Base-by-base conservation (phyloP, 2,888 invertebrate genomes). In the Caenorhabditis japonica region DNA sequence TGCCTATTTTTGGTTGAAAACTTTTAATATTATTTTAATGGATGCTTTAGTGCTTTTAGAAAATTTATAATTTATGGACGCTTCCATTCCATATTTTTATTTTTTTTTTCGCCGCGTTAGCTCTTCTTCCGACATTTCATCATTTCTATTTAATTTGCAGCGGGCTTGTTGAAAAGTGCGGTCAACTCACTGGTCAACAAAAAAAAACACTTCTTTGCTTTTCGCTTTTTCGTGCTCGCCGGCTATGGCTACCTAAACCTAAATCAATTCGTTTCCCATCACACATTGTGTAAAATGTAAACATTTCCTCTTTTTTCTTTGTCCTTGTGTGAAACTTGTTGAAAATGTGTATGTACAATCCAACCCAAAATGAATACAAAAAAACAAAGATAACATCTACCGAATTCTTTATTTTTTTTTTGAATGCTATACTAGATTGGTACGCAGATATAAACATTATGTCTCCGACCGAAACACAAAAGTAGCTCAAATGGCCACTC, bases 251-350 rank as follows among this genome's bases (percentile, higher is more conserved):
- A 30, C 58, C 55, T 55, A 55, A 64, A 64, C 55, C 55, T 55
- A 55, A 64, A 64, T 55, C 46, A 62, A 53, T 47, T 64, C 55
- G 34, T 23, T 36, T 39, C 25, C 43, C 47, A 64, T 56, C 41
- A 55, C 55, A 64, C 64, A 64, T 64, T 64, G 64, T 56, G 64
- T 64, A 49, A 49, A 64, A 64, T 64, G 64, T 49, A 64, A 64
- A 64, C 64, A 66, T 36, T 49, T 64, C 38, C 19, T 23, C 30
- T 34, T 43, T n/a, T 43, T 30, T 7, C 25, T n/a, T 27, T 46
- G 7, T 36, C 47, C 53, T 23, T 52, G 52, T 61, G n/a, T n/a
- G n/a, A n/a, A n/a, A n/a, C n/a, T 52, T 36, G 51, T 51, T 33
- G 41, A 59, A 59, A 39, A n/a, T 59, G 8, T 33, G 17, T 17